phyloP scores from a whole-genome alignment of 2,888 invertebrate genomes.

The Pristionchus entomophagus region DNA sequence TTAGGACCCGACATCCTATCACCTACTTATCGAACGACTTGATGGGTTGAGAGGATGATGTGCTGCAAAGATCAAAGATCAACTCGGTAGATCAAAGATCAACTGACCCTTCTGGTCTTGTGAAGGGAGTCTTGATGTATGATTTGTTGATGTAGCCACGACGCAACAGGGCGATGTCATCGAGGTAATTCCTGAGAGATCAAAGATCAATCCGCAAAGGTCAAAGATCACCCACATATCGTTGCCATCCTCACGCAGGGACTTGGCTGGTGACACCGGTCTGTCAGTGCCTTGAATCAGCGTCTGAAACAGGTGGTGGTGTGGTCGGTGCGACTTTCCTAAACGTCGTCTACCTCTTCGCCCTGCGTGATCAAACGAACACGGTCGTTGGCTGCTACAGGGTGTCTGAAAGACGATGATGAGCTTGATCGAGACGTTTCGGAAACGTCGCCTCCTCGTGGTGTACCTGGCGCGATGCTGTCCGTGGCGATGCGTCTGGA shows the following conservation, averaged over 20 bases:
- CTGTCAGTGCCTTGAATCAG: neutral
- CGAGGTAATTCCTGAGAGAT: slow-evolving; percentile 44
- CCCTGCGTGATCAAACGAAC: slow-evolving; percentile 6
- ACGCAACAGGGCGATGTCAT: slow-evolving; percentile 45
- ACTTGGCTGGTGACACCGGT: slow-evolving; percentile 27
- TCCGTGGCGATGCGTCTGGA: slow-evolving; percentile 21
- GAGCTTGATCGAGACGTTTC: neutral
- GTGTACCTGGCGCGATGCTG: neutral
- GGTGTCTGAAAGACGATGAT: neutral
- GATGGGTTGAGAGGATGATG: neutral
- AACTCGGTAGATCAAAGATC: slow-evolving; percentile 10
- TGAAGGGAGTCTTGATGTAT: neutral
- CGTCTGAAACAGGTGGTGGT: neutral
- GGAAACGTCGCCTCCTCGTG: neutral
- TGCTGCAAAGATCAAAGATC: no score
- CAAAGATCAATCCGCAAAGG: neutral
- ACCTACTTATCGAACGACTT: neutral
- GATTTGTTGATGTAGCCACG: slow-evolving; percentile 37
- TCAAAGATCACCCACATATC: slow-evolving; percentile 23
- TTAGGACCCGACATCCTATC: neutral
- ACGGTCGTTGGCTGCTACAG: neutral
- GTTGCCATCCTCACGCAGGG: slow-evolving; percentile 24
- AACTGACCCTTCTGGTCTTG: neutral
- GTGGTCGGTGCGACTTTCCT: neutral
- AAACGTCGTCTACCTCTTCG: slow-evolving; percentile 41